Percentiles rank a stretch among this genome's conserved stretches.
phyloP scores from a whole-genome alignment of 2,113 vertebrate species.

The Pogonocichla stellata region DNA sequence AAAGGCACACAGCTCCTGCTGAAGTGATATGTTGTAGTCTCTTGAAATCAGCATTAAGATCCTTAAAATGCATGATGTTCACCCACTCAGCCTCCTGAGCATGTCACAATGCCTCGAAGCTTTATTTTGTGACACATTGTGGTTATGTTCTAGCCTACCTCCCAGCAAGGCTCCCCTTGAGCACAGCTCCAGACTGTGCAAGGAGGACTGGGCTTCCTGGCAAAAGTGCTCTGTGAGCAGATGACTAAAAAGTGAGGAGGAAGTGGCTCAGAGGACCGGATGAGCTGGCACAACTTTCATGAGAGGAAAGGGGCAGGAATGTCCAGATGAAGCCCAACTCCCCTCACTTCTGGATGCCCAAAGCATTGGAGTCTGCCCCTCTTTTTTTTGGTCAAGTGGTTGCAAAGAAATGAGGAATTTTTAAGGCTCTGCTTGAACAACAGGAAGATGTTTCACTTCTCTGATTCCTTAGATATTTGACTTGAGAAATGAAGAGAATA shows the following conservation, averaged over 20 bases:
- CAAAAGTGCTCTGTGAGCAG: not conserved
- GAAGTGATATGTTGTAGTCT: not conserved
- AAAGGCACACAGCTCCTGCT: not conserved
- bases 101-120: not conserved
- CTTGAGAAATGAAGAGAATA: not conserved
- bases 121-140: fast-evolving
- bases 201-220: not conserved
- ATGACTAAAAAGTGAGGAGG: not conserved
- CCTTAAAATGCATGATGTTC: not conserved
- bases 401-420: not conserved
- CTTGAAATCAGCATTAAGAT: not conserved
- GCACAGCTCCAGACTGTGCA: not conserved
- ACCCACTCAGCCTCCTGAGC: not conserved
- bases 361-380: not conserved
- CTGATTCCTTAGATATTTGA: not conserved
- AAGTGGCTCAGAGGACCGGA: slow-evolving; percentile 10
- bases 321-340: not conserved
- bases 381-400: not conserved
- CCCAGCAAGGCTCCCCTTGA: not conserved
- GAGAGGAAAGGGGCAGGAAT: not conserved
- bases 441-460: not conserved
- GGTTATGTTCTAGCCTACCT: not conserved
- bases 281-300: not conserved
- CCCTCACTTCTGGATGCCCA: not conserved
- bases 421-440: not conserved